Percentiles rank a stretch among this genome's conserved stretches.
phyloP scores from a whole-genome alignment of 2,797 vertebrate genomes.

The Hypotaenidia philippensis region DNA sequence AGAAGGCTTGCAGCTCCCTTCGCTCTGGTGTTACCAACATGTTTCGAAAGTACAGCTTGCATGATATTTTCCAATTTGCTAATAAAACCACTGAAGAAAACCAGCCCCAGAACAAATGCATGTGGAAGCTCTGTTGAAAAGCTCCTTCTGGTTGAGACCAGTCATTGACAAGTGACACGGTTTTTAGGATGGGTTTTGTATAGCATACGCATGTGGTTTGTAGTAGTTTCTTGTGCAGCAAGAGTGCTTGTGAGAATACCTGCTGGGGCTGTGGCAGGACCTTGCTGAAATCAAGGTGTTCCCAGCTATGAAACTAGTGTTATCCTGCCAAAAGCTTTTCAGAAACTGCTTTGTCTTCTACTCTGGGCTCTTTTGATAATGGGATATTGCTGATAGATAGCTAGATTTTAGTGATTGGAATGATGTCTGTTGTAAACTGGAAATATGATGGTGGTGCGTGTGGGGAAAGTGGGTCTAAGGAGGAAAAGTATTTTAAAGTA shows the following conservation, averaged over 20 bases:
- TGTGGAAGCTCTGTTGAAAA: neutral
- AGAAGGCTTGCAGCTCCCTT: neutral
- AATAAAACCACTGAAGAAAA: neutral
- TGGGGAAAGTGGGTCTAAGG: accelerated
- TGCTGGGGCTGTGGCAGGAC: accelerated
- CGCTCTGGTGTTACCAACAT: neutral
- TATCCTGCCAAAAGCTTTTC: neutral
- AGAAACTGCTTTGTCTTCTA: accelerated
- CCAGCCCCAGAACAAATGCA: neutral
- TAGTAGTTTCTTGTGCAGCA: accelerated
- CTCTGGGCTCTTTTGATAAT: neutral
- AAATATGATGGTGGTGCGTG: accelerated
- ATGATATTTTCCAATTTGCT: neutral
- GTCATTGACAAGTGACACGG: neutral
- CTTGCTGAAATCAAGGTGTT: neutral
- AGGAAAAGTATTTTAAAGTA: neutral
- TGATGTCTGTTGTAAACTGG: neutral
- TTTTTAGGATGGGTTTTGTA: neutral
- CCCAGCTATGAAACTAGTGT: neutral
- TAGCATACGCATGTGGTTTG: accelerated
- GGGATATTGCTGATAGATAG: accelerated
- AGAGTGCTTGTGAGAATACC: neutral
- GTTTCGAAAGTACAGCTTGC: neutral
- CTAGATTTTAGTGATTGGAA: neutral
- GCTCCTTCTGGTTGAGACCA: neutral